Conservation (phyloP, 2,888 invertebrate genomes). For the Lasiommata megera region DNA sequence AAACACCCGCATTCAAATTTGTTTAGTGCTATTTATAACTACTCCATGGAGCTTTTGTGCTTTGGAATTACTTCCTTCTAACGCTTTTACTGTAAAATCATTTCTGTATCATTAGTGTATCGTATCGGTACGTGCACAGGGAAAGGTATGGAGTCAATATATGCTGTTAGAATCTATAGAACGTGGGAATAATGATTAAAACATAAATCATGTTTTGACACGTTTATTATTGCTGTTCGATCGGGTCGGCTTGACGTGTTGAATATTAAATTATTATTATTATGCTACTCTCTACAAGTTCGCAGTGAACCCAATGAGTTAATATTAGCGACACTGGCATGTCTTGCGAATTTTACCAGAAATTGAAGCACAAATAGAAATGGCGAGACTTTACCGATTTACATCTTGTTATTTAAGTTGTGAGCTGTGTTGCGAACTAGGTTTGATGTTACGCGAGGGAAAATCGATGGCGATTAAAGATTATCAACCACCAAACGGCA, state of each 20-base stretch:
- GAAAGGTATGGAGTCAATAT: neutral
- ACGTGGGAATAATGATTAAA: neutral
- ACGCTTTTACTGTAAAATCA: neutral
- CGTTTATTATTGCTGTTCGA: conserved; percentile 1
- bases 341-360: too few relatives aligned
- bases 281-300: neutral
- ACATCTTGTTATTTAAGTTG: too few relatives aligned
- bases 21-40: neutral
- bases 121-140: neutral
- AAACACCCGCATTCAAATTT: neutral
- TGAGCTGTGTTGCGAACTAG: too few relatives aligned
- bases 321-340: too few relatives aligned
- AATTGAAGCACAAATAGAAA: too few relatives aligned
- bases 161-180: neutral
- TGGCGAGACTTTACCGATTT: too few relatives aligned
- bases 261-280: neutral
- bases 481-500: too few relatives aligned
- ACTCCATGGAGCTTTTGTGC: neutral
- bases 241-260: neutral
- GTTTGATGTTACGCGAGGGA: too few relatives aligned
- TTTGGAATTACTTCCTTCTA: conserved; percentile 1
- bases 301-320: too few relatives aligned
- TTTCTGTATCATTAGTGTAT: conserved; percentile 4
- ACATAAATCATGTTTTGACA: conserved; percentile 6
- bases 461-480: too few relatives aligned